Base-by-base conservation (phyloP, 2,888 invertebrate species). In the Pseudococcus longispinus region DNA sequence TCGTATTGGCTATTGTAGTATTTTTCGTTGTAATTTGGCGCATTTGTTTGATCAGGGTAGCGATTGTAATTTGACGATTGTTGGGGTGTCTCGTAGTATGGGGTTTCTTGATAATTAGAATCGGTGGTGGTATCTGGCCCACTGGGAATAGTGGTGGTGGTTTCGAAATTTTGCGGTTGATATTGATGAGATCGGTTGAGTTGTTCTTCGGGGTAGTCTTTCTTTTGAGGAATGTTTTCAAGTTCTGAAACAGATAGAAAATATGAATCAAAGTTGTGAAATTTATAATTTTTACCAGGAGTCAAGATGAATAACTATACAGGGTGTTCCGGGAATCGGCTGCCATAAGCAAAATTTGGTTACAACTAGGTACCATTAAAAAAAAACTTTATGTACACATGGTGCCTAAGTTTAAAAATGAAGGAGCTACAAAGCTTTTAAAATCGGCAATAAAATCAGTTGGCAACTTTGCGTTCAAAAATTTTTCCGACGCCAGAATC, bases 161-260 rank as follows among this genome's bases (percentile, higher is more conserved):
- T 80, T 11, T 80, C 77, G 23, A 42, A 80, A 42, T 20, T 80
- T 13, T 80, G 77, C 8, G 32, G n/a, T 80, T 80, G 77, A 42
- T 13, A 80, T 13, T 37, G 77, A 8, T 37, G 11, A 42, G 42
- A 29, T 70, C 70, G 26, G 15, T 29, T 70, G 0, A 65, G 3
- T 20, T 70, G 29, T 18, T 65, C 29, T 70, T 70, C 70, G 70
- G 29, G 4, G 20, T 42, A 42, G 13, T 80, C 42, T 15, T 32
- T 74, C 8, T 18, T 4, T 80, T 80, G 42, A 4, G 42, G 20
- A 20, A 80, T 20, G 23, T 80, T 80, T 8, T 42, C 77, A 8
- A 1, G 11, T 15, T 37, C 77, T 80, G 20, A 80, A 80, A 80
- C 1, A 80, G 20, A 29, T 42, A 37, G 11, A 80, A 80, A 42